Conservation (phyloP, 2,113 vertebrate species). For the Halichoeres trimaculatus region DNA sequence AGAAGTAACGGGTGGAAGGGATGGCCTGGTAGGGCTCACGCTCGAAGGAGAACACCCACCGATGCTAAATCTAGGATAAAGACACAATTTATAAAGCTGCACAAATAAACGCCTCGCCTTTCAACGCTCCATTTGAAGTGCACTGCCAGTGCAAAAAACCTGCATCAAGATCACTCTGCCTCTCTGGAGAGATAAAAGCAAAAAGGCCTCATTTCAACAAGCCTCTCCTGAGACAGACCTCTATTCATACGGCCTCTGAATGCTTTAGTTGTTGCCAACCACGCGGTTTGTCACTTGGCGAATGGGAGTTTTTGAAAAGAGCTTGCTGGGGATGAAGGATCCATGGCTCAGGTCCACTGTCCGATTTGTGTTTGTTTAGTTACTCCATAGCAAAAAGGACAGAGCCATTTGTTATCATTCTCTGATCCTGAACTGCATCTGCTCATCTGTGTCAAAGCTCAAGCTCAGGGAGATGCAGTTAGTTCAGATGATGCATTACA, state of each 20-base stretch:
- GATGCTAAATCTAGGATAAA: slow-evolving; percentile 58
- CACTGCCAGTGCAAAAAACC: slow-evolving; percentile 59
- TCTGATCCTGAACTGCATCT: slow-evolving; percentile 36
- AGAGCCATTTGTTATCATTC: slow-evolving; percentile 31
- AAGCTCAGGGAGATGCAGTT: slow-evolving; percentile 51
- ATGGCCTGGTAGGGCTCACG: neutral
- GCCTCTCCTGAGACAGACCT: slow-evolving; percentile 73
- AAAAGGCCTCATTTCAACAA: slow-evolving; percentile 67
- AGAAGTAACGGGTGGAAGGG: neutral
- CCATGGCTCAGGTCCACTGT: slow-evolving; percentile 52
- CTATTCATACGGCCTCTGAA: slow-evolving; percentile 72
- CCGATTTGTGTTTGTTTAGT: slow-evolving; percentile 52
- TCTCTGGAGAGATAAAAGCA: slow-evolving; percentile 59
- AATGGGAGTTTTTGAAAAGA: slow-evolving; percentile 57
- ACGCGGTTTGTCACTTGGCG: slow-evolving; percentile 69
- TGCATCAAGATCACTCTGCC: slow-evolving; percentile 68
- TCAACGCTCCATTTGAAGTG: slow-evolving; percentile 73
- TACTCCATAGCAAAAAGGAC: slow-evolving; percentile 42
- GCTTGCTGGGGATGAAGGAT: slow-evolving; percentile 53
- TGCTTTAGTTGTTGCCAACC: slow-evolving; percentile 74
- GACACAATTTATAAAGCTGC: slow-evolving; percentile 46
- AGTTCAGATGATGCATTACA: slow-evolving; percentile 51
- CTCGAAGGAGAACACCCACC: slow-evolving; percentile 44
- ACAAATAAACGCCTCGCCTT: slow-evolving; percentile 65
- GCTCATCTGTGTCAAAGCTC: slow-evolving; percentile 59